phyloP scores from a whole-genome alignment of 2,797 vertebrate genomes.

The Cephalopachus bancanus region DNA sequence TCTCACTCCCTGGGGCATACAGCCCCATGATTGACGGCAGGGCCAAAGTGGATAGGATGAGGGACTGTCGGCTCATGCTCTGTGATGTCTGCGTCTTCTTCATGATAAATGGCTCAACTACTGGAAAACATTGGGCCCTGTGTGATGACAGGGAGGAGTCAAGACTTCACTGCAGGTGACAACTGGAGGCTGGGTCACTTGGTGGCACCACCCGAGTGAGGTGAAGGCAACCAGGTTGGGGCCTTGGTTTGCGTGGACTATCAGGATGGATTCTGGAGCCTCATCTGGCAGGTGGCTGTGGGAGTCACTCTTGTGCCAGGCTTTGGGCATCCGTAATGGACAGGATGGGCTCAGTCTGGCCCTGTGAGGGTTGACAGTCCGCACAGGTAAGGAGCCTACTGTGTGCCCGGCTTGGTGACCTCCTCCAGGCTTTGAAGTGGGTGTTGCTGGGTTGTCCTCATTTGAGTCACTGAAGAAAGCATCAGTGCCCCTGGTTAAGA shows the following conservation, averaged over 20 bases:
- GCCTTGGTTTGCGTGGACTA: rapidly evolving
- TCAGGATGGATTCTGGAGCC: rapidly evolving
- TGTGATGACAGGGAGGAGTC: neutral
- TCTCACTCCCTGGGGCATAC: rapidly evolving
- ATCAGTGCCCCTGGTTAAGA: neutral
- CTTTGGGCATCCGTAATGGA: rapidly evolving
- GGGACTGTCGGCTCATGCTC: rapidly evolving
- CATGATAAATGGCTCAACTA: rapidly evolving
- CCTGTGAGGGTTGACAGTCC: neutral
- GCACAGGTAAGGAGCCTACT: rapidly evolving
- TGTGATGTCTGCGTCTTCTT: neutral
- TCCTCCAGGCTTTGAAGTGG: neutral
- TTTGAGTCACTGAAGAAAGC: neutral
- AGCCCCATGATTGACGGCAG: rapidly evolving
- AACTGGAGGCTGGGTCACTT: too few species aligned
- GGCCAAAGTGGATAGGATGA: neutral
- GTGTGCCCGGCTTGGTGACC: rapidly evolving
- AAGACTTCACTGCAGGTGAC: neutral
- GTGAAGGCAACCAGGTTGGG: rapidly evolving
- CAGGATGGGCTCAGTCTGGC: rapidly evolving
- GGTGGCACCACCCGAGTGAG: neutral
- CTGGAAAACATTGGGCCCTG: neutral
- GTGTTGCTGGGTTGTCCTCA: neutral
- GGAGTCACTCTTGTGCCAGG: rapidly evolving
- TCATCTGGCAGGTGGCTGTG: rapidly evolving